Evolutionary conservation across 2,797 vertebrate genomes (phyloP).

Genomic region (Cygnus olor): DNA sequence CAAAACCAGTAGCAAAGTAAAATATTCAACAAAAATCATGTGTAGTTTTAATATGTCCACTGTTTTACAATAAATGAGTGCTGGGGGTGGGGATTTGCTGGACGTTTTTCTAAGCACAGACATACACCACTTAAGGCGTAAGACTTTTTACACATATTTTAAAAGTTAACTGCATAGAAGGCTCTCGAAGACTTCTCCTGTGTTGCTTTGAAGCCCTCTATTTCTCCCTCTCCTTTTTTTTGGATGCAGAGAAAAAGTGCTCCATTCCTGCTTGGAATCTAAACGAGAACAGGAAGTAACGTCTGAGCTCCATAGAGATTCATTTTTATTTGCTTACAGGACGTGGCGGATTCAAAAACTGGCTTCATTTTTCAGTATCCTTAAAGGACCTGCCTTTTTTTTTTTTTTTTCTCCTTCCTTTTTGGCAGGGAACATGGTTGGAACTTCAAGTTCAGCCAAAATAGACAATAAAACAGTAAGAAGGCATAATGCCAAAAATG

Average conservation of each 20-base stretch:
- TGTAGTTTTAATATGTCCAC: neutral
- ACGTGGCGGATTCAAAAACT: conserved; percentile 71
- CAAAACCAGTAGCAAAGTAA: neutral
- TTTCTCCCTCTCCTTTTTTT: neutral
- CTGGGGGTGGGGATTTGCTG: neutral
- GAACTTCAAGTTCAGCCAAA: conserved; percentile 93
- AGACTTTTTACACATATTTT: neutral
- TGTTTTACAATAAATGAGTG: neutral
- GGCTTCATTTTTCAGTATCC: conserved; percentile 75
- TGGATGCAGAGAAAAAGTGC: conserved; percentile 53
- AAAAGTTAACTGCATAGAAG: neutral
- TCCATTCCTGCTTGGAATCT: conserved; percentile 65
- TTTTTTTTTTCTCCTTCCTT: neutral
- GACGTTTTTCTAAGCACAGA: neutral
- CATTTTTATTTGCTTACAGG: conserved; percentile 73
- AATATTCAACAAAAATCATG: neutral
- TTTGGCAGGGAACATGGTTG: conserved; percentile 65
- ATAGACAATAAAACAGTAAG: conserved; percentile 93
- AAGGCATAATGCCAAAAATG: conserved; percentile 89
- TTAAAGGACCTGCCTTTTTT: conserved; percentile 73
- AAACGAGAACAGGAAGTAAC: conserved; percentile 73
- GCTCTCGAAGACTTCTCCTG: neutral
- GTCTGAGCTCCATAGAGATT: conserved; percentile 72
- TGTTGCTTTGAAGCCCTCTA: neutral
- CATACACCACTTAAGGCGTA: neutral